A percentile compares a stretch with the other conserved stretches of the same genome.
These are phyloP conservation scores for Brassicogethes aeneus DNA, from an alignment of 2,888 invertebrate species.

Conservation along the genomic window DNA sequence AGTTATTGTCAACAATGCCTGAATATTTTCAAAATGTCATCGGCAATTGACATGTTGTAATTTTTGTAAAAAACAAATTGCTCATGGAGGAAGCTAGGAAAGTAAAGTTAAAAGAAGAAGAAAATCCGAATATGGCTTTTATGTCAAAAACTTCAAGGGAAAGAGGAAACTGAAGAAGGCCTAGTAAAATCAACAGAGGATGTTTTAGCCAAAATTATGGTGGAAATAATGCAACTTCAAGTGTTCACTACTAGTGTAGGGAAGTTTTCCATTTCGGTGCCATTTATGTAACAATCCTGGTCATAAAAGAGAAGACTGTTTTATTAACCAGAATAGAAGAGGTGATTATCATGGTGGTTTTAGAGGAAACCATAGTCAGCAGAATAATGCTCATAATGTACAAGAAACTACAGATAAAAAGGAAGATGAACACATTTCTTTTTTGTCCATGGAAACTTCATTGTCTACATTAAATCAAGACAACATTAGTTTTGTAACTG, in stretches of 20 bases:
- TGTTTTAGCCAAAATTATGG: too few relatives aligned
- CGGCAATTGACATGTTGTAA: too few relatives aligned
- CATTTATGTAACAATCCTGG: not conserved
- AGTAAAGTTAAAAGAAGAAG: not conserved
- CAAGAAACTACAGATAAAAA: not conserved
- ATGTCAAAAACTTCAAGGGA: not conserved
- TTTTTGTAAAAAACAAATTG: constrained; percentile 9
- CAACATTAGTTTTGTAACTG: constrained; percentile 16
- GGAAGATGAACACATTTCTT: constrained; percentile 3
- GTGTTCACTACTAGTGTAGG: too few relatives aligned
- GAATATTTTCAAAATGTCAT: too few relatives aligned
- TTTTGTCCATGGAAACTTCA: constrained; percentile 4
- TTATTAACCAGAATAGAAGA: not conserved
- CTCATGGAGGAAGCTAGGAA: constrained; percentile 8
- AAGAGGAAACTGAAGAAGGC: too few relatives aligned
- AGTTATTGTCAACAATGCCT: too few relatives aligned
- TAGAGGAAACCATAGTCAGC: too few relatives aligned
- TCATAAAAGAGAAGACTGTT: not conserved
- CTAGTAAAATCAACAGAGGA: too few relatives aligned
- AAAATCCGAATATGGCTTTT: not conserved
- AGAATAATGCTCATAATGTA: too few relatives aligned
- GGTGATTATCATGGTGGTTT: too few relatives aligned
- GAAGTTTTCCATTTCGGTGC: not conserved
- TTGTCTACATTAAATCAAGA: constrained; percentile 3
- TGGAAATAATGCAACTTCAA: too few relatives aligned